Percentiles rank a stretch among this genome's conserved stretches.
These are phyloP conservation scores for Andrena cerasifolii DNA, from an alignment of 1,140 invertebrate genomes.

Conservation along the genomic window DNA sequence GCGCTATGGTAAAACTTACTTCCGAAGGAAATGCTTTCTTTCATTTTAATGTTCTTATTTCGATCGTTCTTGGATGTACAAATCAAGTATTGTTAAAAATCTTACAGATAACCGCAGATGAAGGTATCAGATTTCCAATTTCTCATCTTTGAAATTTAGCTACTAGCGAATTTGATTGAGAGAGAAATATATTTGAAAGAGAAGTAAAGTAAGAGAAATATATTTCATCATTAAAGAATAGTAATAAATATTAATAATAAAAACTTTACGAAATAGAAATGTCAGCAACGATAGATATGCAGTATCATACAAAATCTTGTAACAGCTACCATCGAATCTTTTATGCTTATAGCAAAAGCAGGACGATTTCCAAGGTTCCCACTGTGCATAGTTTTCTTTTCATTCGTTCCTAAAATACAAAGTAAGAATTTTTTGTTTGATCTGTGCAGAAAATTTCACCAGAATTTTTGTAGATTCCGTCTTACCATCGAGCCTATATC, in stretches of 20 bases:
- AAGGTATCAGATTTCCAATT: background rate
- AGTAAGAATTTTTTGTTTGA: background rate
- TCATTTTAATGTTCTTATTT: background rate
- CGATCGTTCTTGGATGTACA: background rate
- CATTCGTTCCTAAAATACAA: slow-evolving; percentile 1
- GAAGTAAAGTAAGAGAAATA: too few species aligned
- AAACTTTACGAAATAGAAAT: background rate
- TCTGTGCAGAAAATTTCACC: background rate
- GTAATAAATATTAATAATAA: background rate
- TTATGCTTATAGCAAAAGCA: background rate
- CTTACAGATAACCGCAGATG: background rate
- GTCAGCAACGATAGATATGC: background rate
- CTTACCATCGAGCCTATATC: background rate
- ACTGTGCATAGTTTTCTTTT: slow-evolving; percentile 6
- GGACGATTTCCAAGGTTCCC: slow-evolving; percentile 30
- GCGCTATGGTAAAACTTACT: slow-evolving; percentile 63
- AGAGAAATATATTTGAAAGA: background rate
- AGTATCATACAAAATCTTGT: background rate
- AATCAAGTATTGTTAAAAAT: background rate
- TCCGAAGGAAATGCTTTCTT: slow-evolving; percentile 36
- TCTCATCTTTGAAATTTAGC: background rate
- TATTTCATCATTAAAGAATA: background rate
- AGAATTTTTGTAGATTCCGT: background rate
- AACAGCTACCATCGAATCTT: slow-evolving; percentile 28
- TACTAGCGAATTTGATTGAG: background rate